Evolutionary conservation across 2,113 vertebrate genomes (phyloP).

Genomic region (Pachycephala philippinensis): DNA sequence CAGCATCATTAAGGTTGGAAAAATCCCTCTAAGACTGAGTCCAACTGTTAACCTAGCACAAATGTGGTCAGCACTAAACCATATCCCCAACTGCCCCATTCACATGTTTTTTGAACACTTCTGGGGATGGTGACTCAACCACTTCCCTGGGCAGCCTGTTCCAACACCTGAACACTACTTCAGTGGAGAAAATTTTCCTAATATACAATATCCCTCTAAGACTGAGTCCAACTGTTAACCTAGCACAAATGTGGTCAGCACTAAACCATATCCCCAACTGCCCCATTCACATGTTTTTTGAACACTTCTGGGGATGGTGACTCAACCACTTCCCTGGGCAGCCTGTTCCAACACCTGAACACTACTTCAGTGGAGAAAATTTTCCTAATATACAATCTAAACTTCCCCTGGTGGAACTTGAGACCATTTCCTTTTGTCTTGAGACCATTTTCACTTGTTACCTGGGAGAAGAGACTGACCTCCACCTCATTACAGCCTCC

Average conservation of each 20-base stretch:
- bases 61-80: neutral
- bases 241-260: neutral
- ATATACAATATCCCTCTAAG: neutral
- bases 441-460: neutral
- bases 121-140: no score
- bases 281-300: neutral
- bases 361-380: neutral
- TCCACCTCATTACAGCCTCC: neutral
- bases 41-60: neutral
- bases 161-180: neutral
- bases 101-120: neutral
- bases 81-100: neutral
- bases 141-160: neutral
- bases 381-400: neutral
- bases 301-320: neutral
- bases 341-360: neutral
- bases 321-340: neutral
- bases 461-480: fast-evolving
- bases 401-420: neutral
- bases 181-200: neutral
- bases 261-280: neutral
- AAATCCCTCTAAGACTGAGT: neutral
- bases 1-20: neutral
- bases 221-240: neutral
- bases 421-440: neutral